Base-by-base conservation (phyloP, 2,113 vertebrate genomes). In the Podocnemis expansa region DNA sequence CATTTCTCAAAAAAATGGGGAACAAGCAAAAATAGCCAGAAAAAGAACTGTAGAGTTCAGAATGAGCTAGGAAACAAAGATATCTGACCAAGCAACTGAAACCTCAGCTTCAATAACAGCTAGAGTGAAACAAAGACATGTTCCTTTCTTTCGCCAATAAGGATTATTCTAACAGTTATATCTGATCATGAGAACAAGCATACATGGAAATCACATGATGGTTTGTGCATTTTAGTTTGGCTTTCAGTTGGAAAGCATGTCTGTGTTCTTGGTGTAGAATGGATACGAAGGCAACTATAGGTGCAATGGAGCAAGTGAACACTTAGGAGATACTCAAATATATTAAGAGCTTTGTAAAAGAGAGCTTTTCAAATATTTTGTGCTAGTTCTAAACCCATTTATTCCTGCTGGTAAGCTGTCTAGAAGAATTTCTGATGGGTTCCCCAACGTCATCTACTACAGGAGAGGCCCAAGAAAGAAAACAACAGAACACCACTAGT, bases 311-410 rank as follows among this genome's bases (percentile, higher is more conserved):
- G 14, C 22, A 3, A 2, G 73, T 79, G 4, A 88, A 79, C 45
- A 75, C 10, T 27, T 34, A 75, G 25, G 19, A 85, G 17, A 27
- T 10, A 3, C 0, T 87, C 2, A 78, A 10, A 29, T 16, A 1
- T 41, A 49, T 78, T 0, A 2, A 24, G 14, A 82, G 78, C 16
- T 75, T 1, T 58, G 29, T 27, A 58, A 4, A 70, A 6, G 19
- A 78, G 78, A 67, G 0, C 0, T 84, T 41, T 85, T 78, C n/a
- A 88, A 75, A n/a, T 0, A 4, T 17, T 27, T 85, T 52, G 22
- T 54, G 83, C 2, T 10, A 29, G 27, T 19, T 43, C 76, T 7
- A 67, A 6, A 89, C 24, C 5, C 43, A 75, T 79, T 81, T 51
- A n/a, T 75, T 86, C 5, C 8, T 6, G 1, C 41, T 84, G 1